Percentiles rank a stretch among this genome's conserved stretches.
phyloP scores from a whole-genome alignment of 2,113 vertebrate species.

The Ophiodon elongatus region DNA sequence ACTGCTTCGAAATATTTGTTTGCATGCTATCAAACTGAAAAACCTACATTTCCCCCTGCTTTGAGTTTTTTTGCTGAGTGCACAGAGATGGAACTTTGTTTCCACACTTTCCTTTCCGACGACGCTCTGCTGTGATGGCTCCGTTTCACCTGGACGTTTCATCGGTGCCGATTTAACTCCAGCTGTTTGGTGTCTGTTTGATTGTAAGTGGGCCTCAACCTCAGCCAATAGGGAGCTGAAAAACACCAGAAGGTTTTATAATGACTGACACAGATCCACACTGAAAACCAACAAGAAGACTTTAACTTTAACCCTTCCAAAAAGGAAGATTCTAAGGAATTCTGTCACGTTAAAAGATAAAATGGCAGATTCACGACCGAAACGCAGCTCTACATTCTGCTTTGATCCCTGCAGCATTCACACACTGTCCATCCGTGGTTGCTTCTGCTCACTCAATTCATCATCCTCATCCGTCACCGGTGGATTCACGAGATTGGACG shows the following conservation, averaged over 20 bases:
- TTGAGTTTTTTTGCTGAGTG: not conserved
- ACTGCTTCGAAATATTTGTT: not conserved
- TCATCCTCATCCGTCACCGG: slow-evolving; percentile 14
- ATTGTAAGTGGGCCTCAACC: slow-evolving; percentile 60
- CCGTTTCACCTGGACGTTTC: not conserved
- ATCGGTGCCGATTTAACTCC: not conserved
- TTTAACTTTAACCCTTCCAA: no score
- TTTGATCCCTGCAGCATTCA: not conserved
- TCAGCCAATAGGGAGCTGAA: slow-evolving; percentile 78
- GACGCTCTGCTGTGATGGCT: not conserved
- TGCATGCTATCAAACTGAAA: not conserved
- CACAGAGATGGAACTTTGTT: not conserved
- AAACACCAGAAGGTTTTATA: not conserved
- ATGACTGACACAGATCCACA: not conserved
- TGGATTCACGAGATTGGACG: slow-evolving; percentile 4
- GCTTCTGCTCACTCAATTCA: not conserved
- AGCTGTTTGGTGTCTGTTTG: not conserved
- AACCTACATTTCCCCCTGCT: not conserved
- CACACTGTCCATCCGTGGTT: not conserved
- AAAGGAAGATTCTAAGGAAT: not conserved
- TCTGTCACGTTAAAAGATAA: not conserved
- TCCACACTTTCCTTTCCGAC: no score
- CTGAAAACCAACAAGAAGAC: not conserved
- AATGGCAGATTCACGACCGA: not conserved
- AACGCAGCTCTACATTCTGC: not conserved